Conservation (phyloP, 2,888 invertebrate species). For the Pherbina coryleti region DNA sequence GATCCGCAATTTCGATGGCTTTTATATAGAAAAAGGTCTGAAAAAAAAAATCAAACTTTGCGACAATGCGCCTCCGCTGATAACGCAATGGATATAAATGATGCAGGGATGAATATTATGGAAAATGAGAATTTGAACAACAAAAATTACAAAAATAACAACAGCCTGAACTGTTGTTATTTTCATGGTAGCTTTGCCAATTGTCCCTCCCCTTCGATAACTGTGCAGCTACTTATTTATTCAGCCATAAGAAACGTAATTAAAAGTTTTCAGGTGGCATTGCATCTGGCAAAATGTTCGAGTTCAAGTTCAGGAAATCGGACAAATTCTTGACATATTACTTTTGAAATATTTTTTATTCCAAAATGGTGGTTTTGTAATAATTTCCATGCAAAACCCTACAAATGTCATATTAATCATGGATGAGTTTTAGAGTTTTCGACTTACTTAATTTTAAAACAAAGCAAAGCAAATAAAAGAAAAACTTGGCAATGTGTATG, state of each 20-base stretch:
- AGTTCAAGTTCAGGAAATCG: slow-evolving; percentile 5
- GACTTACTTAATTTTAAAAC: too few relatives aligned
- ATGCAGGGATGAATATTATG: neutral
- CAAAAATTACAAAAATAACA: too few relatives aligned
- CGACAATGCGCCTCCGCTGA: slow-evolving; percentile 15
- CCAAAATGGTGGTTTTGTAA: neutral
- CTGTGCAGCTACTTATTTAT: neutral
- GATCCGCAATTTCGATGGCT: neutral
- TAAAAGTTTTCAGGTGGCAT: neutral
- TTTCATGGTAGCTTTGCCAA: slow-evolving; percentile 23
- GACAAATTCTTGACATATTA: slow-evolving; percentile 20
- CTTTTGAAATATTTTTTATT: too few relatives aligned
- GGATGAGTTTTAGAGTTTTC: neutral
- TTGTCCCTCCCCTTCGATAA: neutral
- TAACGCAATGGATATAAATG: neutral
- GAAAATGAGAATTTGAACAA: slow-evolving; percentile 23
- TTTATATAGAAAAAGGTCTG: slow-evolving; percentile 11
- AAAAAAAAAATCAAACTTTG: neutral
- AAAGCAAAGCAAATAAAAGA: too few relatives aligned
- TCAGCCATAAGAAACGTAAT: neutral
- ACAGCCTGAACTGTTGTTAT: slow-evolving; percentile 35
- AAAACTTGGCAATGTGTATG: too few relatives aligned
- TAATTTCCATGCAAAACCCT: neutral
- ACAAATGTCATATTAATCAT: slow-evolving; percentile 10
- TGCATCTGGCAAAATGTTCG: neutral